Evolutionary conservation across 2,888 invertebrate species (phyloP), one percentile per base, ranked within the genome.

Genomic region (Harpagoxenus sublaevis): DNA sequence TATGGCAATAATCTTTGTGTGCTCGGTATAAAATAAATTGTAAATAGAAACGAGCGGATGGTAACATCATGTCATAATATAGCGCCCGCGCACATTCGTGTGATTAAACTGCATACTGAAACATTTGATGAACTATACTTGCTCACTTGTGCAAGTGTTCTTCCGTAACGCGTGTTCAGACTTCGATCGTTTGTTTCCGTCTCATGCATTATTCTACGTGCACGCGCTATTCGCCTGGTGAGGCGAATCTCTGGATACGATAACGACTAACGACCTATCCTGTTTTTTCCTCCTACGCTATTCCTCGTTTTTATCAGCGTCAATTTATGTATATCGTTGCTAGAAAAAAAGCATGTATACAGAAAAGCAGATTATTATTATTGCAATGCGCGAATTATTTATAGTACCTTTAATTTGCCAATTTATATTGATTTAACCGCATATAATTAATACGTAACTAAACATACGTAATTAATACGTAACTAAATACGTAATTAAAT

Each of bases 201-300:
- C 85, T 89, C 88, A 90, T 90, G 91, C 87, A 90, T 91, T 91
- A 91, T 90, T 91, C 88, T 75, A 65, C 70, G 63, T 74, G 77
- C 86, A 84, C 82, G 60, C 71, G 79, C 83, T 74, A 79, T 88
- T 83, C 83, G 87, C 83, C 83, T 84, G 84, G 85, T 86, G 86
- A 84, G 82, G 81, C 70, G 53, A 70, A 85, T 81, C 78, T 79
- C 60, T 63, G 63, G 63, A 60, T 66, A 85, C 68, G 85, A 88
- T 88, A 83, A 63, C 82, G 79, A 89, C 88, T 88, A 83, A 63
- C 82, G 79, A 89, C 88, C 53, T 23, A 35, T 81, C 48, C 51
- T 8, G 75, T 74, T 81, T 74, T 73, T 73, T 68, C 68, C 77
- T 18, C 23, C 48, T 45, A 60, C 9, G 9, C 23, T 35, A 55